Evolutionary conservation across 2,797 vertebrate genomes (phyloP).

Genomic region (Tiaroga cobitis): DNA sequence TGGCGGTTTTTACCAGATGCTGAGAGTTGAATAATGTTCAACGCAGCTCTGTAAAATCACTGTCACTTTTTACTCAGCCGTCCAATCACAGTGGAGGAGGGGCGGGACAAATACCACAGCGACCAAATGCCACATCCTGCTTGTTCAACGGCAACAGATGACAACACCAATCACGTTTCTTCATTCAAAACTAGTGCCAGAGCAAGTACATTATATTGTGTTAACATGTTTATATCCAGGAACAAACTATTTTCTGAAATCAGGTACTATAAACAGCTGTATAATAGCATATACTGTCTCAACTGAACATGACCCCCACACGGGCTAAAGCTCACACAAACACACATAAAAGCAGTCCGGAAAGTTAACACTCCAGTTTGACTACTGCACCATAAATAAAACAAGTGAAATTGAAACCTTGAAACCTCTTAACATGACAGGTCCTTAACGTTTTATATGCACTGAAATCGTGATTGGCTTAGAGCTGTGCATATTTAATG

Average conservation of each 20-base stretch:
- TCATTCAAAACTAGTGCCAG: background rate
- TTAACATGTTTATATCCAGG: background rate
- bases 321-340: background rate
- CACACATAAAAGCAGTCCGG: background rate
- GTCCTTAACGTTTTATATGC: background rate
- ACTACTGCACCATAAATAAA: slow-evolving; percentile 9
- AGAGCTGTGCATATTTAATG: background rate
- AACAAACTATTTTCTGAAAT: background rate
- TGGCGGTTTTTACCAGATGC: too few species aligned
- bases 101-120: background rate
- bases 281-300: background rate
- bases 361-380: background rate
- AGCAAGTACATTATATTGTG: background rate
- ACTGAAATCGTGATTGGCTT: background rate
- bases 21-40: too few species aligned
- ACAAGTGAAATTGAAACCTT: background rate
- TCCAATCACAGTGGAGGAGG: background rate
- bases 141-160: background rate
- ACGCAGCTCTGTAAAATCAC: background rate
- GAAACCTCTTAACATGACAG: background rate
- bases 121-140: background rate
- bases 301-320: background rate
- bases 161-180: background rate
- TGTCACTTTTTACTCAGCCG: background rate
- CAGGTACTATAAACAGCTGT: background rate